Evolutionary conservation across 2,113 vertebrate species (phyloP), one percentile per base, ranked within the genome.

Genomic region (Pseudorasbora parva): DNA sequence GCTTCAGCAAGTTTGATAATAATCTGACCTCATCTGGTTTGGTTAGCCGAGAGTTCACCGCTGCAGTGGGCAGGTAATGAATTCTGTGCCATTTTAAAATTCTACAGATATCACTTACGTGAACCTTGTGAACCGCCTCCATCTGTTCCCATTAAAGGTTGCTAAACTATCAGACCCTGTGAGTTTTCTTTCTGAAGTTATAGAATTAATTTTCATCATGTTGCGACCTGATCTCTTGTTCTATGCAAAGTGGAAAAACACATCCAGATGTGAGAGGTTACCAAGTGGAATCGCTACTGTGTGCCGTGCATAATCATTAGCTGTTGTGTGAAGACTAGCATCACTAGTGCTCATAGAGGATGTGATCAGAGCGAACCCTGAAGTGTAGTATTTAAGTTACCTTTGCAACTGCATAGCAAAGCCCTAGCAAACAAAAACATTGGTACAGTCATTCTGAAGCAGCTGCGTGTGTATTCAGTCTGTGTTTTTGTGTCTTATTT

Each of bases 1-100:
- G 93, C 88, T 93, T 93, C 92, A 94, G 93, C 92, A 92, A 89
- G 90, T 93, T 92, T 92, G 87, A 93, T 94, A 92, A 95, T 93
- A 91, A 93, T 94, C 91, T 93, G 91, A 93, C 92, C 93, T 92
- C 90, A 92, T 91, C 88, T 90, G 73, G 91, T 92, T 93, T 91
- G 89, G 89, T 88, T 76, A 69, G 76, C 49, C 49, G 60, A 76
- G 47, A 68, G 49, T 75, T 78, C 69, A 80, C 43, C 21, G 49
- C 74, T 51, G 84, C 83, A 49, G 78, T 64, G 45, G 45, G 30
- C 82, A 86, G 54, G 54, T 80, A 82, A 88, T 84, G 82, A 88
- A 88, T 88, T 86, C 85, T 62, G 25, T 19, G 43, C 81, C 59
- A 76, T 82, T 82, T 86, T 88, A 82, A 84, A 84, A 80, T 81